phyloP scores from a whole-genome alignment of 2,888 invertebrate genomes.

The Pristionchus fissidentatus region DNA sequence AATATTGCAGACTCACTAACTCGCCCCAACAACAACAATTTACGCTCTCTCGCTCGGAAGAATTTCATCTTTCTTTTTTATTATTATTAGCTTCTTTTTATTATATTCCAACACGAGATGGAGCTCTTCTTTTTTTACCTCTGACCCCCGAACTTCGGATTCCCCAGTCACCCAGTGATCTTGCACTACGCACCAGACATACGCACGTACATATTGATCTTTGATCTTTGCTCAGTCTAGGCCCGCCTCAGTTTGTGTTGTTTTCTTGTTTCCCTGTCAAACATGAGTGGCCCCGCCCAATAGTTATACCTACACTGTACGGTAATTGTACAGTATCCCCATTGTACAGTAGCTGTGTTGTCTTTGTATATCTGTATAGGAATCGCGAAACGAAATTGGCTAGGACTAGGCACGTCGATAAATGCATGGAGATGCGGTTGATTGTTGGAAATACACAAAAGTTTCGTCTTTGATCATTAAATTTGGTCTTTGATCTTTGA shows the following conservation, averaged over 20 bases:
- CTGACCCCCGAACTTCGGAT: background rate
- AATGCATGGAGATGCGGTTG: too few relatives aligned
- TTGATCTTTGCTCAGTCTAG: background rate
- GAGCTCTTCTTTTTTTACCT: background rate
- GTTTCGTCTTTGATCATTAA: too few relatives aligned
- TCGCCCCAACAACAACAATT: background rate
- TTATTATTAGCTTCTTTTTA: too few relatives aligned
- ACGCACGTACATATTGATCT: slow-evolving; percentile 11
- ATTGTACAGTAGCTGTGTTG: slow-evolving; percentile 14
- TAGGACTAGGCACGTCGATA: slow-evolving; percentile 7
- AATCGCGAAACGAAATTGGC: slow-evolving; percentile 10
- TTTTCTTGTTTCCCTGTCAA: slow-evolving; percentile 31
- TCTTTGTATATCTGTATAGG: background rate
- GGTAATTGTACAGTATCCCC: background rate
- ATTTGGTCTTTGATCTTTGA: too few relatives aligned
- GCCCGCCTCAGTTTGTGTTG: slow-evolving; percentile 37
- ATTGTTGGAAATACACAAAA: too few relatives aligned
- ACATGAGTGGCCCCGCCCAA: slow-evolving; percentile 6
- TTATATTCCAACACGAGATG: background rate
- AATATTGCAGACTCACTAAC: slow-evolving; percentile 43
- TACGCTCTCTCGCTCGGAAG: slow-evolving; percentile 29
- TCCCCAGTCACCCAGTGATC: background rate
- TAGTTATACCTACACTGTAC: too few relatives aligned
- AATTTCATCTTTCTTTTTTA: background rate
- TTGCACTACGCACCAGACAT: slow-evolving; percentile 11